Evolutionary conservation across 2,113 vertebrate genomes (phyloP), one percentile per base, ranked within the genome.

Genomic region (Upupa epops): DNA sequence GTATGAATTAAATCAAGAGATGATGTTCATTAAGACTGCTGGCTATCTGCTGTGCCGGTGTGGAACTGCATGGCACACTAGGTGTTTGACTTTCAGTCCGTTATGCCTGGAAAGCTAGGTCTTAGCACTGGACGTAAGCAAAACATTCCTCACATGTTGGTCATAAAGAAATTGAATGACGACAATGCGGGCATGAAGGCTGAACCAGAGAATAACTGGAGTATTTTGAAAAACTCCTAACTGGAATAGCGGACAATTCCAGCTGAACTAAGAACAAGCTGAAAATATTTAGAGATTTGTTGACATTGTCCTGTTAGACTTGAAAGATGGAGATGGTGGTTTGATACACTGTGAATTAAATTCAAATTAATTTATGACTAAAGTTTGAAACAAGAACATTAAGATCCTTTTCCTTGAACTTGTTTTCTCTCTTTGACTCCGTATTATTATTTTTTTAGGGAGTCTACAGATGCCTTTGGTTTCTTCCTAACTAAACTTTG

Each of bases 381-480:
- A 55, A 59, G 5, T 36, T 64, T 52, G 37, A 82, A 93, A 58
- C 9, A 72, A 84, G 31, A 74, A 20, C 13, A 81, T 58, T 0
- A 66, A 51, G 36, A 46, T 24, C 32, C 13, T 31, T 82, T 82
- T 17, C 14, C 13, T 51, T 82, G 4, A 34, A 34, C 1, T 52
- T 28, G 42, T 45, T 69, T 52, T 34, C 46, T 48, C 25, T 74
- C 15, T 31, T 40, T 51, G 1, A 40, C 13, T 74, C 18, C 17
- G 9, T 19, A 32, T 40, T 0, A 2, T 26, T 75, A 54, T 37
- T 42, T 55, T 36, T 1, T 2, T 14, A 11, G 2, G 3, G 1
- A 37, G 6, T 59, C 46, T 70, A 8, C 42, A 76, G 15, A 6
- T 16, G 85, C 31, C 1, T 79, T 61, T 86, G 29, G 5, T 83